Percentiles rank a stretch among this genome's conserved stretches.
phyloP scores from a whole-genome alignment of 2,797 vertebrate species.

The Urophycis tenuis region DNA sequence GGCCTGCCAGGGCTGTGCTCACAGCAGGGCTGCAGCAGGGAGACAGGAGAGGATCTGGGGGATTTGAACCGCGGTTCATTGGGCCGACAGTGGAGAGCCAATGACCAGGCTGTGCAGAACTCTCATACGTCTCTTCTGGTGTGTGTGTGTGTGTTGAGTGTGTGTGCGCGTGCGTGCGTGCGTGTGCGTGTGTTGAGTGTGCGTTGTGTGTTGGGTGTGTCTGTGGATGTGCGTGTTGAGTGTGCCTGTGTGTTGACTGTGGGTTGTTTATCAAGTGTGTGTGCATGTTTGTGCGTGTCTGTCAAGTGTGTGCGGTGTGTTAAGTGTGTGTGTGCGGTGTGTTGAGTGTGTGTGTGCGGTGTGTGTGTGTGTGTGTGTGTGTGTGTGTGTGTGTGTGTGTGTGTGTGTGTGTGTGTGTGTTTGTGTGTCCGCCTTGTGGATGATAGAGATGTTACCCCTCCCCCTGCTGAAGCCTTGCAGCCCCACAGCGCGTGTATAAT shows the following conservation, averaged over 20 bases:
- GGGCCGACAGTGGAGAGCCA: background rate
- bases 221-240: background rate
- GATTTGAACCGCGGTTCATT: background rate
- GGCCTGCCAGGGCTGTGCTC: constrained; percentile 24
- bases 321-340: background rate
- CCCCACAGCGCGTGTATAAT: constrained; percentile 68
- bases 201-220: background rate
- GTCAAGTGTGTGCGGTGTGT: background rate
- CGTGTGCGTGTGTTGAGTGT: background rate
- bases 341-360: background rate
- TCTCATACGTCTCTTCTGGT: background rate
- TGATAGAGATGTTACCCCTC: constrained; percentile 61
- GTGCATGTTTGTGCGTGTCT: background rate
- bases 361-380: background rate
- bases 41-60: constrained; percentile 2
- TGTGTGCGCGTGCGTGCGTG: background rate
- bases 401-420: background rate
- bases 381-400: background rate
- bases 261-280: too few relatives aligned
- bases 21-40: constrained; percentile 15
- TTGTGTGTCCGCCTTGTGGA: background rate
- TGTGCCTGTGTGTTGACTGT: background rate
- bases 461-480: constrained; percentile 38
- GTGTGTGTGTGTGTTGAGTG: background rate
- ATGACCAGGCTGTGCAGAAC: background rate